A percentile compares a stretch with the other conserved stretches of the same genome.
Conservation (phyloP, 2,113 vertebrate species). For the Philantomba maxwellii region DNA sequence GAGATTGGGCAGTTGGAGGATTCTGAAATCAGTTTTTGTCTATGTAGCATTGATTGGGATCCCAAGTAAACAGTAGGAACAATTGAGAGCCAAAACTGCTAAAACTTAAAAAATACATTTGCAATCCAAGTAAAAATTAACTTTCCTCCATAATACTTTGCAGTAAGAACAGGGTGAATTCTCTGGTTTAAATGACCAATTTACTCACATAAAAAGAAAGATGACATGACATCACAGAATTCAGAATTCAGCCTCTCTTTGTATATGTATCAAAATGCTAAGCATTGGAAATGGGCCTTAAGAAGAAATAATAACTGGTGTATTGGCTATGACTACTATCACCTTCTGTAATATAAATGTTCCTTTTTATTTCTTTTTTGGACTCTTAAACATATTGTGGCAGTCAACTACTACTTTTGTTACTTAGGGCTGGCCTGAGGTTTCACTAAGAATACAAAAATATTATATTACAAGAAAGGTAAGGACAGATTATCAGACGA, state of each 20-base stretch:
- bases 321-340: not conserved
- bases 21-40: not conserved
- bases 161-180: not conserved
- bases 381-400: not conserved
- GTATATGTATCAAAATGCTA: not conserved
- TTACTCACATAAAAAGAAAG: not conserved
- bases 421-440: not conserved
- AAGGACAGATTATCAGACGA: not conserved
- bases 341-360: not conserved
- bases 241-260: not conserved
- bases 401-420: not conserved
- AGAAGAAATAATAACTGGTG: not conserved
- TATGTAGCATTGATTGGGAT: not conserved
- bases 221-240: not conserved
- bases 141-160: not conserved
- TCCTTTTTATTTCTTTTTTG: not conserved
- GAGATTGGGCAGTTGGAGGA: not conserved
- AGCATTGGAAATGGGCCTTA: not conserved
- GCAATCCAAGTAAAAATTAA: not conserved
- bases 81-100: not conserved
- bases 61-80: not conserved
- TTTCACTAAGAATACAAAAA: not conserved
- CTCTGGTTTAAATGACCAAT: not conserved
- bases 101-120: not conserved
- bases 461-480: not conserved